A percentile compares a stretch with the other conserved stretches of the same genome.
phyloP scores from a whole-genome alignment of 2,888 invertebrate genomes.

The Eilema depressum region DNA sequence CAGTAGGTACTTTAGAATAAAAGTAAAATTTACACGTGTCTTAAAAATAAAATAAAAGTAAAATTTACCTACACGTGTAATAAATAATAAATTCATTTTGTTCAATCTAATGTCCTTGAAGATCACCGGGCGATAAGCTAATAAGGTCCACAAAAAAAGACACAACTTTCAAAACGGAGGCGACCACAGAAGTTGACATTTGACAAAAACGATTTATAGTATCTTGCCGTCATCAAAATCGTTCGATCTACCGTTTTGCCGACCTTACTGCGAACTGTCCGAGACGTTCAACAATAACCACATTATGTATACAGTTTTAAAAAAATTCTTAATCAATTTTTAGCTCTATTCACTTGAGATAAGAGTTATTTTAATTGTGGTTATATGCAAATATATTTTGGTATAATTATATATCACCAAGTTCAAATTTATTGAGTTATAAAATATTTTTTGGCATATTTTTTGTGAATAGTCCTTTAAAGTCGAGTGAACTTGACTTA shows the following conservation, averaged over 20 bases:
- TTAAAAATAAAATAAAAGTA: not conserved
- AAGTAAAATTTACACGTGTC: not conserved
- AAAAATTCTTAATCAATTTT: conserved; percentile 33
- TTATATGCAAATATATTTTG: conserved; percentile 26
- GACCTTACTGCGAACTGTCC: conserved; percentile 85
- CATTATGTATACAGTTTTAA: conserved; percentile 31
- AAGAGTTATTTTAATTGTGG: conserved; percentile 21
- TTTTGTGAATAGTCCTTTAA: conserved; percentile 54
- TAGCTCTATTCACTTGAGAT: conserved; percentile 31
- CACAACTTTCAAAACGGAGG: conserved; percentile 56
- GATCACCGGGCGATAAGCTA: conserved; percentile 44
- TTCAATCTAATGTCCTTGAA: conserved; percentile 40
- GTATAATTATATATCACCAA: conserved; percentile 76
- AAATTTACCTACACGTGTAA: not conserved
- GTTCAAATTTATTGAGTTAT: conserved; percentile 79
- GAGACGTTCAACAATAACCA: conserved; percentile 73
- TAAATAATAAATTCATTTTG: conserved; percentile 19
- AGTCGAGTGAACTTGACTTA: conserved; percentile 50
- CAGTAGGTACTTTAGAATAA: not conserved
- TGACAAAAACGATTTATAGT: conserved; percentile 82
- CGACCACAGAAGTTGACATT: conserved; percentile 85
- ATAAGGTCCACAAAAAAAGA: conserved; percentile 41
- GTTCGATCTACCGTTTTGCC: conserved; percentile 83
- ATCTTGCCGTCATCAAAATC: conserved; percentile 80
- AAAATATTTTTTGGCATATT: conserved; percentile 69